Conservation (phyloP, 30 jellyfish, hydroid and myxozoan genomes). For the Cassiopea xamachana region DNA sequence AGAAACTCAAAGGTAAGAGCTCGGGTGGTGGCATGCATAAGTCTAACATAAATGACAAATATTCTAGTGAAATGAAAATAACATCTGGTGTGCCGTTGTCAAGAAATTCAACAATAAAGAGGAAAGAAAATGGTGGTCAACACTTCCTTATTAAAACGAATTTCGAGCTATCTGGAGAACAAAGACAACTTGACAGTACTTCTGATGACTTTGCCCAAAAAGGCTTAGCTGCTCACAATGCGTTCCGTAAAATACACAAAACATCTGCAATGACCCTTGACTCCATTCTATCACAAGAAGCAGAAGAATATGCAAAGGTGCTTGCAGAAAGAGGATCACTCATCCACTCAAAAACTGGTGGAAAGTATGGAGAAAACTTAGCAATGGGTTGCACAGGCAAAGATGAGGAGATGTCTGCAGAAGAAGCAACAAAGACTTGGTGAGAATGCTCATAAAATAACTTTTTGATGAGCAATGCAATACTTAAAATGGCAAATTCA, state of each 20-base stretch:
- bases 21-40: neutral
- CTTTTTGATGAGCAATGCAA: neutral
- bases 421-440: slow-evolving; percentile 96
- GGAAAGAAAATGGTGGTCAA: slow-evolving; percentile 19
- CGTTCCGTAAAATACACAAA: slow-evolving; percentile 79
- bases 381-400: slow-evolving; percentile 87
- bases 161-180: neutral
- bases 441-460: slow-evolving; percentile 11
- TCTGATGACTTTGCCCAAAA: slow-evolving; percentile 36
- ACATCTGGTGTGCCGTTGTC: slow-evolving; percentile 39
- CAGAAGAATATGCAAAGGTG: slow-evolving; percentile 81
- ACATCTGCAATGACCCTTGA: slow-evolving; percentile 47
- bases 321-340: slow-evolving; percentile 73
- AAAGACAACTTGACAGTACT: slow-evolving; percentile 22
- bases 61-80: slow-evolving; percentile 11
- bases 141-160: slow-evolving; percentile 2
- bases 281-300: slow-evolving; percentile 50
- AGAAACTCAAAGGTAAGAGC: slow-evolving; percentile 11
- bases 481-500: too few species aligned
- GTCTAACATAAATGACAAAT: neutral
- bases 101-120: neutral
- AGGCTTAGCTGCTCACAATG: slow-evolving; percentile 76
- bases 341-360: slow-evolving; percentile 38
- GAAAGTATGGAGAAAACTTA: slow-evolving; percentile 87
- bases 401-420: slow-evolving; percentile 89